Percentiles rank a stretch among this genome's conserved stretches.
These are phyloP conservation scores for Calephelis nemesis DNA, from an alignment of 1,140 invertebrate species.

Conservation along the genomic window DNA sequence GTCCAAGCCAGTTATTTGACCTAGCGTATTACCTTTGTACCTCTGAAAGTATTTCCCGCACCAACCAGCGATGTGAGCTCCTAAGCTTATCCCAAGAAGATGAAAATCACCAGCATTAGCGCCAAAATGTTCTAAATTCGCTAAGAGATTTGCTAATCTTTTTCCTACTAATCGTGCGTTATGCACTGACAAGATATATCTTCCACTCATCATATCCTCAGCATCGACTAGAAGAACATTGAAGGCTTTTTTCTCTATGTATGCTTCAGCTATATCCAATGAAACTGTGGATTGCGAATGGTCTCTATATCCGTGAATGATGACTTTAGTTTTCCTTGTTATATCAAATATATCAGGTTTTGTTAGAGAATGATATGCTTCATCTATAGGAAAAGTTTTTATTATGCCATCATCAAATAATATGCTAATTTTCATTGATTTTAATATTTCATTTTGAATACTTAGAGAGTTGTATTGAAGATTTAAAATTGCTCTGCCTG, in stretches of 20 bases:
- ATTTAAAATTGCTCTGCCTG: conserved; percentile 69
- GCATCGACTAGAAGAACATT: conserved; percentile 67
- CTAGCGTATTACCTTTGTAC: conserved; percentile 57
- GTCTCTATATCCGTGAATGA: conserved; percentile 70
- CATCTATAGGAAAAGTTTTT: conserved; percentile 53
- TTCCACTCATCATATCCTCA: conserved; percentile 61
- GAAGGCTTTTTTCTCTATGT: conserved; percentile 65
- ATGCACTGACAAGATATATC: conserved; percentile 62
- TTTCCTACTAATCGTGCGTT: conserved; percentile 72
- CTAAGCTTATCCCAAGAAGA: conserved; percentile 82
- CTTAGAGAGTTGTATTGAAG: conserved; percentile 51
- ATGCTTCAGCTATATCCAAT: conserved; percentile 55
- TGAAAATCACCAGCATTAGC: conserved; percentile 75
- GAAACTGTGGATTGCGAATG: conserved; percentile 61
- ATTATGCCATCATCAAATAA: conserved; percentile 41
- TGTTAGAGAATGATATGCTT: conserved; percentile 53
- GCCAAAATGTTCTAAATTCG: conserved; percentile 75
- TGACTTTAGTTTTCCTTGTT: conserved; percentile 66
- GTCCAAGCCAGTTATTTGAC: conserved; percentile 79
- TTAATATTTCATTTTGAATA: conserved; percentile 54
- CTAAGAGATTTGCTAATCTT: conserved; percentile 73
- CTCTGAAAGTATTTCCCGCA: conserved; percentile 80
- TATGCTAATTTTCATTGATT: conserved; percentile 64
- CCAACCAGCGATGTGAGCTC: conserved; percentile 81
- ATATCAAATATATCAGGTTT: conserved; percentile 58